Evolutionary conservation across 1,140 invertebrate genomes (phyloP), one percentile per base, ranked within the genome.

Genomic region (Cyclargus thomasi): DNA sequence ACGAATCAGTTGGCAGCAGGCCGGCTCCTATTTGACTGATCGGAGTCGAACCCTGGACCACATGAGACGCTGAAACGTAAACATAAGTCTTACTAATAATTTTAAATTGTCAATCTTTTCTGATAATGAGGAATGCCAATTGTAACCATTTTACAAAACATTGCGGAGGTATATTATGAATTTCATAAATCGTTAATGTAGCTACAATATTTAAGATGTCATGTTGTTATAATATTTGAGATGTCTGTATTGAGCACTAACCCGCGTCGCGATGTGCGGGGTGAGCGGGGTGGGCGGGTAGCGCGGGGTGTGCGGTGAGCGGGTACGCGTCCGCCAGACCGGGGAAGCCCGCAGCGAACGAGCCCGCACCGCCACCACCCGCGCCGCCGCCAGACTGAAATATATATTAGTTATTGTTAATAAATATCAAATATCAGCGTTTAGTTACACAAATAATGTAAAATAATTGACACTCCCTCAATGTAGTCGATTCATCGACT

Each of bases 21-120:
- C 81, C 93, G 67, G 94, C 93, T 53, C 96, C 96, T 77, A 97
- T 97, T 84, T 97, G 96, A 22, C 95, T 95, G 7, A 97, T 92
- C 1, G 96, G 96, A 47, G 96, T 97, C 66, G 95, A 96, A 39
- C 96, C 96, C 81, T 96, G 95, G 53, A 97, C 94, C 36, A 91
- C 87, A 47, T 90, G 72, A 5, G 82, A 77, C 6, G 82, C 83
- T 83, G 80, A 7, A 75, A 79, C 1, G 22, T 21, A 47, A 47
- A 4, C 1, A 29, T 4, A n/a, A n/a, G n/a, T n/a, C n/a, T n/a
- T n/a, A n/a, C n/a, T n/a, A n/a, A n/a, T n/a, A n/a, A n/a, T n/a
- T n/a, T n/a, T n/a, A n/a, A n/a, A n/a, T n/a, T n/a, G n/a, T n/a
- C n/a, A n/a, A n/a, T n/a, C n/a, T n/a, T n/a, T n/a, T n/a, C n/a